Conservation (phyloP, 2,113 vertebrate species). For the Aegotheles bennettii region DNA sequence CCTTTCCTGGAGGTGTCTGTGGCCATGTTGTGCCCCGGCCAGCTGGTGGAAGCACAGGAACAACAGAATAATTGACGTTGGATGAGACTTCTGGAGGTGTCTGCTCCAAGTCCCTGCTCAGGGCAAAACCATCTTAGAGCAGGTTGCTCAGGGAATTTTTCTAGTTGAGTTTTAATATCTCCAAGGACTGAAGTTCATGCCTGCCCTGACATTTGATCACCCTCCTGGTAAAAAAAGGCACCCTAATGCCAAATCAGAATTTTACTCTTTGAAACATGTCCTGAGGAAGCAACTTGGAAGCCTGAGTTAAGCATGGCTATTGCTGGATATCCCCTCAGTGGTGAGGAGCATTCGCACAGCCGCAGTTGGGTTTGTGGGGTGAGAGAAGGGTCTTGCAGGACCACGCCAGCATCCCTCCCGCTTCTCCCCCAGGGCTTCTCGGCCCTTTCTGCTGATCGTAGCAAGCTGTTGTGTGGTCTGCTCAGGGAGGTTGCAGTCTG, state of each 20-base stretch:
- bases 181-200: background rate
- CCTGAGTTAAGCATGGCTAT: fast-evolving
- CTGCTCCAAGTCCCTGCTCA: background rate
- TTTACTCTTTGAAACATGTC: background rate
- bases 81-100: background rate
- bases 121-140: background rate
- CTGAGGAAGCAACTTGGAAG: background rate
- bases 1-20: background rate
- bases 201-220: fast-evolving
- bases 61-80: background rate
- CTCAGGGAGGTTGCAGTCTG: constrained; percentile 36
- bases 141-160: background rate
- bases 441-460: constrained; percentile 43
- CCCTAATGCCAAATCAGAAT: background rate
- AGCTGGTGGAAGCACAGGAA: background rate
- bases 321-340: background rate
- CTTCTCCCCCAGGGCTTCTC: background rate
- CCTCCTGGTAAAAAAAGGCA: background rate
- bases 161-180: background rate
- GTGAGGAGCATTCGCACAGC: background rate
- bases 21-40: background rate
- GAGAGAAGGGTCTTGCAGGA: background rate
- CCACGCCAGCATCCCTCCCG: background rate
- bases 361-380: background rate
- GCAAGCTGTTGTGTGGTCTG: constrained; percentile 58